A percentile compares a stretch with the other conserved stretches of the same genome.
These are phyloP conservation scores for Bradysia coprophila DNA, from an alignment of 1,140 invertebrate genomes.

Conservation along the genomic window DNA sequence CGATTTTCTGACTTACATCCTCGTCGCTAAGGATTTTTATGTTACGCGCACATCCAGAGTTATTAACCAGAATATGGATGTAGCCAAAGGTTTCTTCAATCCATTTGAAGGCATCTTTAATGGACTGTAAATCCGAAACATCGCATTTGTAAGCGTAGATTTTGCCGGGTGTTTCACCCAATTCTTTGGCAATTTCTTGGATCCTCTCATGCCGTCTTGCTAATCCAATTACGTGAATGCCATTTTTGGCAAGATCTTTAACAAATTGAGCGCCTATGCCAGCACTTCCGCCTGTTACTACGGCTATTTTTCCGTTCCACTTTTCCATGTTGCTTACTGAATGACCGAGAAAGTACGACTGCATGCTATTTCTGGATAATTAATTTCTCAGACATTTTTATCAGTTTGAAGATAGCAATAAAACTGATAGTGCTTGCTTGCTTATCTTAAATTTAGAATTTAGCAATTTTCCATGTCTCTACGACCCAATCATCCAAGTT, in stretches of 20 bases:
- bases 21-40: neutral
- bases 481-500: too few relatives aligned
- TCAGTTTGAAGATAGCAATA: too few relatives aligned
- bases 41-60: slow-evolving; percentile 26
- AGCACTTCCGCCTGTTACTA: slow-evolving; percentile 45
- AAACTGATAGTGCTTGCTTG: too few relatives aligned
- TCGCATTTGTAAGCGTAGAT: slow-evolving; percentile 36
- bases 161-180: slow-evolving; percentile 6
- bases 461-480: too few relatives aligned
- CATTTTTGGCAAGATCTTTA: slow-evolving; percentile 30
- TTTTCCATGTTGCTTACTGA: too few relatives aligned
- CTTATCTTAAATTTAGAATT: too few relatives aligned
- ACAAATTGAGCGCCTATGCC: slow-evolving; percentile 44
- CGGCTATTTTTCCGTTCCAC: slow-evolving; percentile 33
- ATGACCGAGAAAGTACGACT: too few relatives aligned
- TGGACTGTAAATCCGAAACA: slow-evolving; percentile 36
- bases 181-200: slow-evolving; percentile 17
- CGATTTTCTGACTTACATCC: neutral
- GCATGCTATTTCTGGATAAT: too few relatives aligned
- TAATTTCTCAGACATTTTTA: too few relatives aligned
- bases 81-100: slow-evolving; percentile 31
- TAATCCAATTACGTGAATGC: slow-evolving; percentile 45
- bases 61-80: slow-evolving; percentile 44
- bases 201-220: slow-evolving; percentile 39
- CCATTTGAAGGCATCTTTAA: slow-evolving; percentile 37